Base-by-base conservation (phyloP, 1,140 invertebrate species). In the Plodia interpunctella region DNA sequence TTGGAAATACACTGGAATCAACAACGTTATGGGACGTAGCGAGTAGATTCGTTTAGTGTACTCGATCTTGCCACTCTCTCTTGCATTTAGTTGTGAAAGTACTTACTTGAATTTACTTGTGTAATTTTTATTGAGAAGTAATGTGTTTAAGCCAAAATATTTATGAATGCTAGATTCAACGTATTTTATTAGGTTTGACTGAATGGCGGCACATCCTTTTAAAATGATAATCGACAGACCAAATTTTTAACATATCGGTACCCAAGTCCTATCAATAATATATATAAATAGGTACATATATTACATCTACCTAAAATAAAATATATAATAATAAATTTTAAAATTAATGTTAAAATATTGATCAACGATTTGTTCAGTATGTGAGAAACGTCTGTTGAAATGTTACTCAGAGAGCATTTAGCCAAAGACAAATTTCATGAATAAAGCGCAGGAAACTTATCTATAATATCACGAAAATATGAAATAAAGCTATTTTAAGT, bases 11-110 rank as follows among this genome's bases (percentile, higher is more conserved):
- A 49, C 15, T 15, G 11, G 11, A 35, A 18, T 20, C 61, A 59
- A 57, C 30, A 44, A 5, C 13, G 10, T 44, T 5, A 2, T 44
- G 2, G 38, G 13, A 1, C 15, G 2, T 44, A 15, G 5, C 3
- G 5, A 44, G 38, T 35, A 44, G 38, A 44, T 15, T 44, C 38
- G n/a, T 15, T 44, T 44, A 44, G 38, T 44, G n/a, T 15, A 44
- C 15, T 44, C 60, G 68, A 65, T 77, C 81, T 83, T 83, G 81
- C 78, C 81, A 80, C 73, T 68, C 60, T 72, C 57, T 65, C 66
- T 70, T 74, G 76, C 73, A 78, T 78, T 78, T 78, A 77, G 57
- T 67, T 69, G 28, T 49, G 8, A 13, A 35, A 10, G 13, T 51
- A 59, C 20, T 44, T 57, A 57, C n/a, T n/a, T n/a, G n/a, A n/a